These are phyloP conservation scores for Bombyx mandarina DNA, from an alignment of 1,140 invertebrate genomes.

Conservation along the genomic window DNA sequence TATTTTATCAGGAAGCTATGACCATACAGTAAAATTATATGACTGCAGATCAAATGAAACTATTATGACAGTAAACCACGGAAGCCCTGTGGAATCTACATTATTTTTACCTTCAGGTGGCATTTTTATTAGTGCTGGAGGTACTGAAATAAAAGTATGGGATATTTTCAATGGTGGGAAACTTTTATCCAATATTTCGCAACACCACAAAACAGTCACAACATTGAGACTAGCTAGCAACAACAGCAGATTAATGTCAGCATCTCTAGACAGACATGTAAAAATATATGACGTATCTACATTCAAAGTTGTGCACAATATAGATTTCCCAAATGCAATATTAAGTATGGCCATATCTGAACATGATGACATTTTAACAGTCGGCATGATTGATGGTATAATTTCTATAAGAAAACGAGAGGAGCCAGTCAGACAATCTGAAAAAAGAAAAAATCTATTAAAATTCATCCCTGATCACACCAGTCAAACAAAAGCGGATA, in stretches of 20 bases:
- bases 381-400: conserved; percentile 93
- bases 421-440: conserved; percentile 58
- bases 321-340: conserved; percentile 92
- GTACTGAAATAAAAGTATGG: conserved; percentile 94
- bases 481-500: conserved; percentile 59
- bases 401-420: conserved; percentile 88
- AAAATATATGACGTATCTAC: conserved; percentile 93
- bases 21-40: conserved; percentile 91
- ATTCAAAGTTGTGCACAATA: conserved; percentile 89
- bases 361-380: conserved; percentile 87
- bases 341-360: conserved; percentile 86
- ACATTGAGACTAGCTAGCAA: conserved; percentile 84
- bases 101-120: conserved; percentile 91
- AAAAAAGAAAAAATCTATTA: conserved; percentile 50
- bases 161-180: conserved; percentile 90
- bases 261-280: conserved; percentile 92
- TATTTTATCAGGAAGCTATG: conserved; percentile 92
- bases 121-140: conserved; percentile 92
- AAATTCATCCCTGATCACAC: conserved; percentile 73
- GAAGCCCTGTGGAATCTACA: conserved; percentile 90
- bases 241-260: conserved; percentile 87
- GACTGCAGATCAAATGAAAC: conserved; percentile 84
- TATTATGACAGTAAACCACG: conserved; percentile 87
- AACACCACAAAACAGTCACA: conserved; percentile 96
- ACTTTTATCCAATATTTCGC: conserved; percentile 82